Evolutionary conservation across 2,797 vertebrate species (phyloP), one percentile per base, ranked within the genome.

Genomic region (Melanogrammus aeglefinus): DNA sequence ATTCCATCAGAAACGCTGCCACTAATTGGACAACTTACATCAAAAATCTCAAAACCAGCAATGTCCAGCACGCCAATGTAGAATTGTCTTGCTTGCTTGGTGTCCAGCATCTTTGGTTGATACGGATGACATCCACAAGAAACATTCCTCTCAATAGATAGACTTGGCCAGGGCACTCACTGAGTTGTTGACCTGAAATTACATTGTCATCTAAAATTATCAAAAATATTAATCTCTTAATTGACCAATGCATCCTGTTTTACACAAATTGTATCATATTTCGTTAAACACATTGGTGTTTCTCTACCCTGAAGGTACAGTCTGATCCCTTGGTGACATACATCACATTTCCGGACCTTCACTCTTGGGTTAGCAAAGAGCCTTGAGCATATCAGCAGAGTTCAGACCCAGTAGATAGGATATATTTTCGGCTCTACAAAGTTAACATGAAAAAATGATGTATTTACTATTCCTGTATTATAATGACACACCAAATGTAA

Each of bases 281-380:
- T 2, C 1, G 14, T 24, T n/a, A 24, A 9, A n/a, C 63, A 24
- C 63, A 66, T 66, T 63, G 51, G n/a, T 63, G 51, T 63, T n/a
- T 63, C 24, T 72, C 33, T 73, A 38, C 44, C 73, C 73, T 74
- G 73, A 74, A n/a, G 73, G 73, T 44, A 74, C 73, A 74, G 73
- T 74, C 73, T 74, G 73, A n/a, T 44, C 73, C 73, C 73, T 74
- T 74, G 73, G 73, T 74, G 38, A 74, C 73, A 74, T 24, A 74
- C 73, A 44, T n/a, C n/a, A n/a, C 73, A 74, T 74, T 74, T 74
- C 73, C 73, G 73, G n/a, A 74, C 73, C 73, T 74, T 74, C 73
- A 74, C 73, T 74, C 73, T 74, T 1, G 73, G 73, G 81, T 91
- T n/a, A 95, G 83, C 95, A 96, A 8, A 96, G 66, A 9, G 93